Evolutionary conservation across 1,140 invertebrate genomes (phyloP), one percentile per base, ranked within the genome.

Genomic region (Drosophila sproati): DNA sequence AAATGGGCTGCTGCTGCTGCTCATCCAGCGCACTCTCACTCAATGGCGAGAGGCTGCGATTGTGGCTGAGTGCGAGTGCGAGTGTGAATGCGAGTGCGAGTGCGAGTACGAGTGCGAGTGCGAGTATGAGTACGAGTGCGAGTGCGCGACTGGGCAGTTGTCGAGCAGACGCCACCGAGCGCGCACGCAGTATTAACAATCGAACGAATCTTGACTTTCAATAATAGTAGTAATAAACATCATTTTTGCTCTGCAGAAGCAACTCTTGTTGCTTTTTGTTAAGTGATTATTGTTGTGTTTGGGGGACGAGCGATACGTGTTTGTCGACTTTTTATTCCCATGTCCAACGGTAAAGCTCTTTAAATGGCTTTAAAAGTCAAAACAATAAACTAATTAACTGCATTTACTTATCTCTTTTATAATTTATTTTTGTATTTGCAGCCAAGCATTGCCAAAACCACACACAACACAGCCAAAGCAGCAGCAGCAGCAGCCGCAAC

Each of bases 361-460:
- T 4, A 4, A 43, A 43, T n/a, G 39, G 34, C 34, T 34, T 34
- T 4, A 4, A 34, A 43, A n/a, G 5, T 3, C n/a, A n/a, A 43
- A n/a, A 43, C 10, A 1, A n/a, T n/a, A n/a, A n/a, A 1, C 39
- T n/a, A n/a, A n/a, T 20, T 20, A 20, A 20, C 20, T 20, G 20
- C 20, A 20, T 20, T 20, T 20, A 20, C 20, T 20, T 20, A 20
- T 20, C 20, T 45, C 2, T 60, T 8, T 35, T 2, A 8, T 57
- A 20, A 20, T 12, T 51, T 34, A 6, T 59, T 32, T 39, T 45
- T 31, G 7, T 29, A 0, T 6, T 56, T 60, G 51, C 79, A 87
- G 82, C 76, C 45, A 80, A 61, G 66, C 12, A 54, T 69, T 63
- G 55, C 60, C 68, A 76, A 64, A 87, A 61, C 64, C 37, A 31